Evolutionary conservation across 2,113 vertebrate genomes (phyloP).

Genomic region (Brienomyrus brachyistius): DNA sequence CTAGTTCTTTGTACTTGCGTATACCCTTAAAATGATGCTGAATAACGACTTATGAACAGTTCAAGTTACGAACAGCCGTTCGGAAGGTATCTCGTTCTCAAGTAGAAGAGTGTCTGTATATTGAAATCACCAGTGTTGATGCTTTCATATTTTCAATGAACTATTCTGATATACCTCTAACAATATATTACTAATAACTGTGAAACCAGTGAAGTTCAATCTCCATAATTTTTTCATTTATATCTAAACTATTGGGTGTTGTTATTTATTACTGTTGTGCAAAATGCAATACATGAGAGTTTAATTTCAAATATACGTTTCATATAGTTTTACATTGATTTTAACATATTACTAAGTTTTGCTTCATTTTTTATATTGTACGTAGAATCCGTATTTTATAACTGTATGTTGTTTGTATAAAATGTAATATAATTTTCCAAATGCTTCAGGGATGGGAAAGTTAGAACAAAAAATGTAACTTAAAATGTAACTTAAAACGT

Average conservation of each 20-base stretch:
- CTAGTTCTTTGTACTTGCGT: too few relatives aligned
- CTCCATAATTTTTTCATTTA: conserved; percentile 46
- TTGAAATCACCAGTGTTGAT: conserved; percentile 30
- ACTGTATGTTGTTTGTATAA: not conserved
- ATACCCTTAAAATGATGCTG: too few relatives aligned
- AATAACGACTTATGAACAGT: too few relatives aligned
- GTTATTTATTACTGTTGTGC: conserved; percentile 85
- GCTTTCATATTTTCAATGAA: conserved; percentile 35
- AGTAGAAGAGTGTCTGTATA: not conserved
- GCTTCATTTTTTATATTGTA: conserved; percentile 26
- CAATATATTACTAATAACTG: conserved; percentile 36
- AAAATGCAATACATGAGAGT: conserved; percentile 50
- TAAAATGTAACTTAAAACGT: not conserved
- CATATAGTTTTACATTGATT: conserved; percentile 82
- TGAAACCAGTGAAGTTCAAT: conserved; percentile 11
- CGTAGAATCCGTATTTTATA: not conserved
- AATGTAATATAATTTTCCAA: not conserved
- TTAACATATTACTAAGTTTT: conserved; percentile 70
- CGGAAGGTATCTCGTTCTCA: too few relatives aligned
- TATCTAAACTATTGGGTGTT: conserved; percentile 26
- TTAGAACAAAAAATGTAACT: not conserved
- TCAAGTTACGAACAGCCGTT: too few relatives aligned
- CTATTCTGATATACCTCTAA: conserved; percentile 44
- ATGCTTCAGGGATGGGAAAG: not conserved
- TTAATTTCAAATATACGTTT: conserved; percentile 83